Evolutionary conservation across 2,888 invertebrate genomes (phyloP).

Genomic region (Aplocera efformata): DNA sequence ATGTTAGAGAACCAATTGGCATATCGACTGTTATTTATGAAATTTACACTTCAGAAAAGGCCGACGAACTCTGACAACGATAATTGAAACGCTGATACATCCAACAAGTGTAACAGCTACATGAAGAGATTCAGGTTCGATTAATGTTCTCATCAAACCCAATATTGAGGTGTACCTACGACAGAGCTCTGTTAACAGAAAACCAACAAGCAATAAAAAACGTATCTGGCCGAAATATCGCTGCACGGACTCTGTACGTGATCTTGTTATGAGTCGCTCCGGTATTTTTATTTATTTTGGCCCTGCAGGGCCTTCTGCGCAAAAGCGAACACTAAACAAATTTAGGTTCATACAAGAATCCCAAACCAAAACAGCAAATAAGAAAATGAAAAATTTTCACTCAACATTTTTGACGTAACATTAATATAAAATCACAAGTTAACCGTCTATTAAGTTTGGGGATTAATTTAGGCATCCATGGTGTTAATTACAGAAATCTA

Average conservation of each 20-base stretch:
- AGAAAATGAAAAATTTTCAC: too few relatives aligned
- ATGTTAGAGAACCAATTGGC: too few relatives aligned
- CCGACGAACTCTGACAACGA: neutral
- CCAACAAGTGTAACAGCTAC: neutral
- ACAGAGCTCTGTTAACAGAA: conserved; percentile 30
- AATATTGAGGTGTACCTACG: conserved; percentile 19
- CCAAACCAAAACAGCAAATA: too few relatives aligned
- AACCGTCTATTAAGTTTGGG: too few relatives aligned
- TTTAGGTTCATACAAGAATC: neutral
- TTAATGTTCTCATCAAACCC: conserved; percentile 28
- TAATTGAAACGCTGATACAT: neutral
- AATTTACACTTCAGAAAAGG: too few relatives aligned
- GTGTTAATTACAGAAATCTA: too few relatives aligned
- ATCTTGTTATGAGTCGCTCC: conserved; percentile 43
- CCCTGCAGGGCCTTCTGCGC: conserved; percentile 6
- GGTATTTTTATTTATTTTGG: conserved; percentile 36
- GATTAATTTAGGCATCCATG: too few relatives aligned
- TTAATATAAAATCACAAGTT: too few relatives aligned
- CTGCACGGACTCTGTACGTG: conserved; percentile 40
- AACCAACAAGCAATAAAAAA: conserved; percentile 46
- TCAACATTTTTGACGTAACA: too few relatives aligned
- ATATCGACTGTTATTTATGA: too few relatives aligned
- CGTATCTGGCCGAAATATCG: conserved; percentile 44
- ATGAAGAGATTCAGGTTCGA: conserved; percentile 13
- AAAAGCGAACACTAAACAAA: conserved; percentile 3